Conservation (phyloP, 2,888 invertebrate species). For the Chrysolina oricalcia region DNA sequence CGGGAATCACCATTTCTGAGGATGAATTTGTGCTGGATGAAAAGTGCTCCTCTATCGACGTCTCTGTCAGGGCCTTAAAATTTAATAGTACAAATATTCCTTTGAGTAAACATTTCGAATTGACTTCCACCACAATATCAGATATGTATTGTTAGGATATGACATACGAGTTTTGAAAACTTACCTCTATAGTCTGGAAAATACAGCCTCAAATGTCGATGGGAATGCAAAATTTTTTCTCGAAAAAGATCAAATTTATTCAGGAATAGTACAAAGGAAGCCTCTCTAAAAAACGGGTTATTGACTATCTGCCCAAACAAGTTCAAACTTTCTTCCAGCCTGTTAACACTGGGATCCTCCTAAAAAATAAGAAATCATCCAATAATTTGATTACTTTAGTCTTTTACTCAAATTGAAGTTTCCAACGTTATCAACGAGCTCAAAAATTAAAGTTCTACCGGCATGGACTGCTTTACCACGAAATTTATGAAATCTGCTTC, state of each 20-base stretch:
- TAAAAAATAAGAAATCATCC: slow-evolving; percentile 56
- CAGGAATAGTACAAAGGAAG: slow-evolving; percentile 78
- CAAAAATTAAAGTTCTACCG: too few relatives aligned
- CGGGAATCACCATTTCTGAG: slow-evolving; percentile 74
- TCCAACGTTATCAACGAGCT: too few relatives aligned
- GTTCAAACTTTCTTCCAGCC: slow-evolving; percentile 78
- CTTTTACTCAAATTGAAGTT: too few relatives aligned
- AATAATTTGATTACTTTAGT: slow-evolving; percentile 11
- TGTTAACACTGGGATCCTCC: slow-evolving; percentile 78
- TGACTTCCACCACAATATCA: too few relatives aligned
- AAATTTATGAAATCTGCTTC: too few relatives aligned
- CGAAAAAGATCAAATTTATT: slow-evolving; percentile 80
- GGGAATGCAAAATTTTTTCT: slow-evolving; percentile 78
- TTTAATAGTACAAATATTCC: slow-evolving; percentile 29
- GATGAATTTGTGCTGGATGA: slow-evolving; percentile 78
- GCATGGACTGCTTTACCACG: too few relatives aligned
- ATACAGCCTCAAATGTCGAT: slow-evolving; percentile 76
- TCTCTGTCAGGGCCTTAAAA: slow-evolving; percentile 76
- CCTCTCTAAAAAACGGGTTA: slow-evolving; percentile 78
- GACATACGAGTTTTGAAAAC: not conserved
- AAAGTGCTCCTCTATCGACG: slow-evolving; percentile 77
- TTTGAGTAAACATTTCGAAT: too few relatives aligned
- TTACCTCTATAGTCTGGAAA: slow-evolving; percentile 76
- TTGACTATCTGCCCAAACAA: slow-evolving; percentile 79
- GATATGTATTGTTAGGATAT: too few relatives aligned